Conservation (phyloP, 2,113 vertebrate genomes). For the Myrmophylax atrothorax region DNA sequence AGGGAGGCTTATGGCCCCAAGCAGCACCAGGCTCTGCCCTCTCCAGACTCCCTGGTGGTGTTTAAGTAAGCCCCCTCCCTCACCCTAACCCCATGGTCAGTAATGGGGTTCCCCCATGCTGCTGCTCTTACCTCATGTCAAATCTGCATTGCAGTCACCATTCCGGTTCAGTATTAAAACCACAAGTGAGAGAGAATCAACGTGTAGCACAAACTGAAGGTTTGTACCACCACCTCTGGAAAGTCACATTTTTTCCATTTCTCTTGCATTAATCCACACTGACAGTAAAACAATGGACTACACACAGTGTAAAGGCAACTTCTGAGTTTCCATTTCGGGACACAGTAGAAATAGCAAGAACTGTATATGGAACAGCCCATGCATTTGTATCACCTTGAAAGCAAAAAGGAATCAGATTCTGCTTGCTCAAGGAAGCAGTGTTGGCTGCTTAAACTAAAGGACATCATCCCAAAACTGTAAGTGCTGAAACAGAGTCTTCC, state of each 20-base stretch:
- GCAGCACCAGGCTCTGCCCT: background rate
- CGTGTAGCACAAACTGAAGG: background rate
- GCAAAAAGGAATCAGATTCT: background rate
- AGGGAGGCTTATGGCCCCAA: background rate
- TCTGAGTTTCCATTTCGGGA: background rate
- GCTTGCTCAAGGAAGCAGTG: background rate
- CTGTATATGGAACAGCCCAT: background rate
- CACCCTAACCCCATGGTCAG: background rate
- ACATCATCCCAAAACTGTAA: background rate
- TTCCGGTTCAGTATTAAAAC: background rate
- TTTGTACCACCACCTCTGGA: background rate
- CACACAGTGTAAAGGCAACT: background rate
- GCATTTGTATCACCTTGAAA: background rate
- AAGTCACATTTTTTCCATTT: background rate
- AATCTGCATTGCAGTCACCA: background rate
- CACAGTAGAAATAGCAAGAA: background rate
- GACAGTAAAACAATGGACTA: background rate
- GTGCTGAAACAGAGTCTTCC: background rate
- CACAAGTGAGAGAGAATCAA: background rate
- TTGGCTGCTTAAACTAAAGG: background rate
- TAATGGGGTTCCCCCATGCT: background rate
- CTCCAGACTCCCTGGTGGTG: accelerated
- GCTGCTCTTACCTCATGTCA: background rate
- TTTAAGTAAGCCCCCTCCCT: background rate
- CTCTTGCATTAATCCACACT: background rate